Percentiles rank a stretch among this genome's conserved stretches.
Conservation (phyloP, 2,888 invertebrate genomes). For the Papilio elwesi region DNA sequence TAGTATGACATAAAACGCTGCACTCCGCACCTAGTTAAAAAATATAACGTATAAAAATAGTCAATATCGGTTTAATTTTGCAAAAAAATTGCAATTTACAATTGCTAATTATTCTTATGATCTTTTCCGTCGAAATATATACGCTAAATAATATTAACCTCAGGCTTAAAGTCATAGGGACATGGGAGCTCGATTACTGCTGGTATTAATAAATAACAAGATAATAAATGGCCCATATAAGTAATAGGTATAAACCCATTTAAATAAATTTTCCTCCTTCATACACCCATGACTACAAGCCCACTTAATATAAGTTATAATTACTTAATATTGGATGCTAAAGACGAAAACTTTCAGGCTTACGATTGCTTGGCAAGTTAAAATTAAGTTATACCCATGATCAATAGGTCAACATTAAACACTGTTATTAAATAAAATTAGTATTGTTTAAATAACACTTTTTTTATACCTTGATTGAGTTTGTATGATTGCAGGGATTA, state of each 20-base stretch:
- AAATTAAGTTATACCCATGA: conserved; percentile 17
- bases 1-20: conserved; percentile 39
- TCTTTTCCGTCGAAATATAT: conserved; percentile 4
- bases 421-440: neutral
- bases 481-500: too few species aligned
- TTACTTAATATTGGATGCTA: conserved; percentile 39
- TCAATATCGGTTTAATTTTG: conserved; percentile 34
- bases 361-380: conserved; percentile 41
- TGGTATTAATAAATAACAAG: neutral
- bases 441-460: neutral
- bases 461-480: too few species aligned
- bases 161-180: neutral
- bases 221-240: neutral
- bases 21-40: conserved; percentile 37
- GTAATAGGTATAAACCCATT: neutral
- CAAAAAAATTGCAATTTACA: conserved; percentile 42
- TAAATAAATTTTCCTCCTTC: neutral
- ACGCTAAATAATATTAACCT: conserved; percentile 16
- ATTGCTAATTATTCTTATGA: conserved; percentile 39
- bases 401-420: neutral
- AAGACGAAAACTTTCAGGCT: conserved; percentile 39
- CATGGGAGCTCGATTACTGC: too few species aligned
- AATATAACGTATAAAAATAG: conserved; percentile 44
- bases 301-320: conserved; percentile 33
- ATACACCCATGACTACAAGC: neutral